Base-by-base conservation (phyloP, 1,140 invertebrate genomes). In the Brachionus asplanchnoidis region DNA sequence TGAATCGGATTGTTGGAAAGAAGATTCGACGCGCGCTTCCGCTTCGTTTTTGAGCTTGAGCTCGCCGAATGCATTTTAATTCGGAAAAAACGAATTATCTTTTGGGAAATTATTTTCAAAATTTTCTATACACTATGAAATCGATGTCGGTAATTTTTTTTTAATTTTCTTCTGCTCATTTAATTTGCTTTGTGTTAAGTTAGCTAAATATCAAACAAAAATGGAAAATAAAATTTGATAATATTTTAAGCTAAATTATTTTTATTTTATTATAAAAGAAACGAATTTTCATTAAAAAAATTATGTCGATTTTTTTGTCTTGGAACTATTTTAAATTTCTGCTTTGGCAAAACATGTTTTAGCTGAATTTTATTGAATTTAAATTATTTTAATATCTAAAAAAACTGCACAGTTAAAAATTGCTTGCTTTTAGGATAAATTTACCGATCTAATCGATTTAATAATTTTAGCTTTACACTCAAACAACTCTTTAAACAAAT, bases 221-320 rank as follows among this genome's bases (percentile, higher is more conserved):
- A 73, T 73, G 32, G 40, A 73, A 73, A 40, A 42, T 42, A 42
- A 73, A 73, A 73, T 40, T 73, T 73, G 28, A 36, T 73, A 73
- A 73, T 73, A 73, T 73, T 73, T 40, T 73, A 73, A 73, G 68
- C 36, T 20, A 73, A 73, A 42, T 73, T 73, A 40, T 40, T 40
- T 73, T 73, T 14, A 73, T 73, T 73, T 73, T 73, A 73, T 73
- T 36, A 40, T 42, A 73, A 73, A 73, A 73, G n/a, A 42, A 40
- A 73, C 40, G 14, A 73, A 42, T 70, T 28, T 32, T 12, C 60
- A 66, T 66, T 32, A 44, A 40, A 73, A 73, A 73, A 73, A 42
- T 17, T 40, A 73, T 42, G 68, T 73, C 68, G 68, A 42, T 20
- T 20, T 42, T 73, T 73, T 73, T 73, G 68, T 73, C 68, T 73